These are phyloP conservation scores for Kryphioiulus occultus DNA, from an alignment of 2,888 invertebrate genomes.

Conservation along the genomic window DNA sequence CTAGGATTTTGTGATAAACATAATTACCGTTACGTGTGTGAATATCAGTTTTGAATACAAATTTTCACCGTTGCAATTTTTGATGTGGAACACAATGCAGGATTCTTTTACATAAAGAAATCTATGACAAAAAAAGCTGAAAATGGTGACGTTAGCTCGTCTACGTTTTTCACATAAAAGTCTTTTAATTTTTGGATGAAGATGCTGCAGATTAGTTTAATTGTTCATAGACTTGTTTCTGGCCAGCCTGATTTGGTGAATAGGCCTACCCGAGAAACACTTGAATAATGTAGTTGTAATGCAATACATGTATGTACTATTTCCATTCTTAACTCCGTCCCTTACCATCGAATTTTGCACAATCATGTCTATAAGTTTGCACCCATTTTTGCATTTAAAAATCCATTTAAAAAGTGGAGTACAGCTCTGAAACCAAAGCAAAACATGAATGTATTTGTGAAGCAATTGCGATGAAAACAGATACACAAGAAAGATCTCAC, in stretches of 20 bases:
- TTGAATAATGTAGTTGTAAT: neutral
- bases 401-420: constrained; percentile 27
- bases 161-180: no score
- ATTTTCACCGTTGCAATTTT: neutral
- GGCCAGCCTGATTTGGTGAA: neutral
- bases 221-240: neutral
- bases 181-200: no score
- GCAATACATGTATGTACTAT: constrained; percentile 25
- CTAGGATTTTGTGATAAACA: neutral
- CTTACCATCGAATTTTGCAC: neutral
- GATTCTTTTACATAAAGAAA: neutral
- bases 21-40: neutral
- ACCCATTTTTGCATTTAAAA: neutral
- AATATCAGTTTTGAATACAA: neutral
- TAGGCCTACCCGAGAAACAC: neutral
- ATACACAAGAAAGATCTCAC: neutral
- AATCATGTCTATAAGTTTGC: neutral
- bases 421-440: constrained; percentile 32
- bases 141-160: neutral
- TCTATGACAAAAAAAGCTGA: neutral
- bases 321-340: neutral
- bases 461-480: neutral
- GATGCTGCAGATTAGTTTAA: neutral
- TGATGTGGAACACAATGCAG: neutral
- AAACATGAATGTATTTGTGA: neutral